Evolutionary conservation across 2,797 vertebrate genomes (phyloP).

Genomic region (Pristis pectinata): DNA sequence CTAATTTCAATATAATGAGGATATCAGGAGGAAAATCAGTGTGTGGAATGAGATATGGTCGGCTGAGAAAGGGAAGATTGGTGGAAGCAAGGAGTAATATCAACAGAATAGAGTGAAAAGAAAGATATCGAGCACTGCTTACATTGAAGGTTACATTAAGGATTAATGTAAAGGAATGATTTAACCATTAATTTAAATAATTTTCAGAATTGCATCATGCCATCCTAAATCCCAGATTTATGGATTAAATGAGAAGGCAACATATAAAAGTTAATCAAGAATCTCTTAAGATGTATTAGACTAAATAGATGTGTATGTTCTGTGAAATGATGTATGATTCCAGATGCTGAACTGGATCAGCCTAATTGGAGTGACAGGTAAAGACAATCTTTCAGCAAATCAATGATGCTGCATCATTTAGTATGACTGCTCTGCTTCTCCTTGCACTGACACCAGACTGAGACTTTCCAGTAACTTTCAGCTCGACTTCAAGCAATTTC

Average conservation of each 20-base stretch:
- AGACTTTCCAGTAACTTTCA: background rate
- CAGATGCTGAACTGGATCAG: conserved; percentile 79
- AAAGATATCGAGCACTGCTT: background rate
- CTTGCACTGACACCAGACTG: conserved; percentile 40
- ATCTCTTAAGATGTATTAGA: conserved; percentile 61
- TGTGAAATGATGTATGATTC: conserved; percentile 82
- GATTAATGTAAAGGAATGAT: background rate
- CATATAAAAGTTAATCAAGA: background rate
- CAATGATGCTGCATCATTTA: conserved; percentile 61
- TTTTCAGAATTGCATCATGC: background rate
- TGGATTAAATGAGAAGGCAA: background rate
- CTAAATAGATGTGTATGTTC: conserved; percentile 97
- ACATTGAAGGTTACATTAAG: background rate
- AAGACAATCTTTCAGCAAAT: conserved; percentile 70
- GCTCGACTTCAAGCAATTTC: background rate
- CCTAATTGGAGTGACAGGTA: conserved; percentile 77
- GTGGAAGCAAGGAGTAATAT: background rate
- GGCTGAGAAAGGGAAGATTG: background rate
- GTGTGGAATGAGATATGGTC: background rate
- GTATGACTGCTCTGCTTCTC: conserved; percentile 60
- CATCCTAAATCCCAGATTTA: background rate
- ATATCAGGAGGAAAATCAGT: background rate
- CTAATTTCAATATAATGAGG: background rate
- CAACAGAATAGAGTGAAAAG: background rate
- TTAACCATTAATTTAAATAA: background rate